Base-by-base conservation (phyloP, 2,888 invertebrate species). In the Cephus sareptanus region DNA sequence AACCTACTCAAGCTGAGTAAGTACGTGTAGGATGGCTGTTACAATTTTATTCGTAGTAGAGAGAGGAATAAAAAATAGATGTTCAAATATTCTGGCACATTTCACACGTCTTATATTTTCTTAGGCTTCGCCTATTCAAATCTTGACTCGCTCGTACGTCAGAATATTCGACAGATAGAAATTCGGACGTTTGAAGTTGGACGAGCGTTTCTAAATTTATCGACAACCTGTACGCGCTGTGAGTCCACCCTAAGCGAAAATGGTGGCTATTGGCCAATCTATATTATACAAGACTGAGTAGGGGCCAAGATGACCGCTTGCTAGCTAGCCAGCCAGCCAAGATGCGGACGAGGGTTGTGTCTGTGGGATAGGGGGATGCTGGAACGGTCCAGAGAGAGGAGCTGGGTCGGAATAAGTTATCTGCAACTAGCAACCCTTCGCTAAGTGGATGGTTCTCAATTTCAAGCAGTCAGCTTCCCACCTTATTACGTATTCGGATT, bases 371-470 rank as follows among this genome's bases (percentile, higher is more conserved):
- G 79, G 81, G 77, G 80, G 79, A 81, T 79, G 69, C 69, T 79
- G 84, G 79, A 78, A 80, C 79, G 76, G 82, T 80, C 77, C 81
- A 69, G 81, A 77, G 77, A 77, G 82, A 76, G 78, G 73, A 68
- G 74, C 71, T 34, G 81, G 83, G 87, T 82, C 83, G 87, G 88
- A 89, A 90, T 90, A 90, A 91, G 89, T 90, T 90, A 90, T 90
- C 88, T 87, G 84, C 88, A 88, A 89, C 89, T 87, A 88, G 84
- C 90, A 89, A 90, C 89, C 89, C 90, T 89, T 88, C 85, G 83
- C 86, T 85, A 87, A 88, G 87, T 87, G 86, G 86, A 85, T 82
- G 88, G 89, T 90, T 89, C 89, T 90, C 90, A 90, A 89, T 85
- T 80, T 82, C 80, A 77, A 82, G 79, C 75, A 75, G 79, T 80